Conservation (phyloP, 2,113 vertebrate genomes). For the Perognathus longimembris region DNA sequence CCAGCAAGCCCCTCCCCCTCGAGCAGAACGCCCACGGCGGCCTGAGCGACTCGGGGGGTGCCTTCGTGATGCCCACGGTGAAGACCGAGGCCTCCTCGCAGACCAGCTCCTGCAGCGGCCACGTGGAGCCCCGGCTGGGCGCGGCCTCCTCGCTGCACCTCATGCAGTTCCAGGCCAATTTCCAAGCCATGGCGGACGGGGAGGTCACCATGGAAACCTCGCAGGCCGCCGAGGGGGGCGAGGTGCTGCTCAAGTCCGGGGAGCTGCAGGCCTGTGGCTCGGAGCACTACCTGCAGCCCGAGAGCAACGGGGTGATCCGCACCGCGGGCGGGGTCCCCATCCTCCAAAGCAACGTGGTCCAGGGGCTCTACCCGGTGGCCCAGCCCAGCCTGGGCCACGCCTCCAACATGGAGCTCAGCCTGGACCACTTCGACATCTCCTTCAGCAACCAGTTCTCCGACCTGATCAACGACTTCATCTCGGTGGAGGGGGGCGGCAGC, state of each 20-base stretch:
- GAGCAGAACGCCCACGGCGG: constrained; percentile 88
- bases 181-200: constrained; percentile 91
- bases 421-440: constrained; percentile 99
- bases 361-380: constrained; percentile 95
- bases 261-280: constrained; percentile 94
- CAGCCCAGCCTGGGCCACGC: constrained; percentile 90
- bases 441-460: constrained; percentile 99
- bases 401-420: constrained; percentile 97
- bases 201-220: constrained; percentile 92
- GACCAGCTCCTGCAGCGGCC: constrained; percentile 93
- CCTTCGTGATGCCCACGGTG: constrained; percentile 89
- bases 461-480: constrained; percentile 99
- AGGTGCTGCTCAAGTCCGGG: constrained; percentile 93
- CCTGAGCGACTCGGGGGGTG: constrained; percentile 85
- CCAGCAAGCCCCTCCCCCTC: constrained; percentile 89
- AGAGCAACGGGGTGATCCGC: constrained; percentile 90
- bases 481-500: constrained; percentile 94
- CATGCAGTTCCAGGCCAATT: constrained; percentile 97
- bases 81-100: constrained; percentile 95
- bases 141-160: constrained; percentile 94
- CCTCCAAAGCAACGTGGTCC: constrained; percentile 95
- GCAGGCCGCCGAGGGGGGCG: constrained; percentile 88
- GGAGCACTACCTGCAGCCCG: constrained; percentile 95
- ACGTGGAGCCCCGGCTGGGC: constrained; percentile 90
- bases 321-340: constrained; percentile 91